phyloP scores from a whole-genome alignment of 1,140 invertebrate species.

The Yoshiicerus persimilis region DNA sequence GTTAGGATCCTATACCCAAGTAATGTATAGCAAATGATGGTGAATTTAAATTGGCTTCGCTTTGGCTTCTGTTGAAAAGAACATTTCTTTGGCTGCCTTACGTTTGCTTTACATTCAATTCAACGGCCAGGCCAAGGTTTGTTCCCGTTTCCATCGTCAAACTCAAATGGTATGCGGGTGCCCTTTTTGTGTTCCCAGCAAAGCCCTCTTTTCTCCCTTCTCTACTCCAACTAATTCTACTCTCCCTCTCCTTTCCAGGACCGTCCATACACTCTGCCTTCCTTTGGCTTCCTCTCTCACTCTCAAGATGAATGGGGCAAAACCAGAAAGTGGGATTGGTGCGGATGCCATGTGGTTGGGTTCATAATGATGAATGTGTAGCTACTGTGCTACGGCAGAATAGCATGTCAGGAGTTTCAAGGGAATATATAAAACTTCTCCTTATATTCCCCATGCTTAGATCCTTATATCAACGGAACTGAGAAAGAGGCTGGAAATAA shows the following conservation, averaged over 20 bases:
- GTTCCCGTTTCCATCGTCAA: neutral
- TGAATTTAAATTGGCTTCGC: neutral
- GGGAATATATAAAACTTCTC: neutral
- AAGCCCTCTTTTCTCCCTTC: neutral
- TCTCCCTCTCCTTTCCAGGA: neutral
- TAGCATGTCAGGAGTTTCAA: neutral
- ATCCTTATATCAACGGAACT: too few species aligned
- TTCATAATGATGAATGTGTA: slow-evolving; percentile 32
- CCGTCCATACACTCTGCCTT: too few species aligned
- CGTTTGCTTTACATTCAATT: neutral
- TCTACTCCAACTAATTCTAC: too few species aligned
- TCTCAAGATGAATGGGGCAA: slow-evolving; percentile 27
- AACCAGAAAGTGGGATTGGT: slow-evolving; percentile 26
- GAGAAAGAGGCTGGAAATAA: neutral
- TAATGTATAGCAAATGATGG: neutral
- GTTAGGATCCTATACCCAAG: neutral
- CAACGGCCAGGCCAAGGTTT: neutral
- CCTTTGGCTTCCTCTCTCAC: neutral
- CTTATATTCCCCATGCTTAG: neutral
- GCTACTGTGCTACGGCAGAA: neutral
- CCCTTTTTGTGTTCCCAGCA: neutral
- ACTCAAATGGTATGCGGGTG: neutral
- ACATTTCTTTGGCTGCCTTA: neutral
- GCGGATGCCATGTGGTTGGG: slow-evolving; percentile 30
- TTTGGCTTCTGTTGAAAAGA: neutral